Base-by-base conservation (phyloP, 37 sponge, comb jelly and placozoan genomes). In the Aphrocallistes beatrix region DNA sequence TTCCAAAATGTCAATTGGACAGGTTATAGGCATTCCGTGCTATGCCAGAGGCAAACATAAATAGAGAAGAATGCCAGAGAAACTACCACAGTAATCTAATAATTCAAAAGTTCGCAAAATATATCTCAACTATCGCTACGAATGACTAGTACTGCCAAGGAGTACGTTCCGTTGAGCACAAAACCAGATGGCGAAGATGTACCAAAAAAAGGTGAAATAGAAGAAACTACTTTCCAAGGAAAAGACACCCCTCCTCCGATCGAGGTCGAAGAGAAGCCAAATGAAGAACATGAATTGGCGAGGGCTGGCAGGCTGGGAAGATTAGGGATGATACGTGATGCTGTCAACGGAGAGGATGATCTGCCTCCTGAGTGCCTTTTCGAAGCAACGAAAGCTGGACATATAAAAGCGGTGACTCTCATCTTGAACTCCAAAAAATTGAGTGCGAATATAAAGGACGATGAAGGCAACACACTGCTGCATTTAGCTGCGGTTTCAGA, bases 401-500 rank as follows among this genome's bases (percentile, higher is more conserved):
- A 60, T 13, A 60, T 60, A 30, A 21, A 60, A 60, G 75, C 34
- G 3, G 75, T 60, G 34, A 6, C 34, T 30, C 8, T 60, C 34
- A 60, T 60, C 75, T 6, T 60, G n/a, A 13, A 60, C 75, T 60
- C 75, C 8, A 60, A 60, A 60, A 60, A 60, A 13, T 30, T 60
- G n/a, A 60, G 21, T 30, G 32, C 17, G n/a, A 28, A 13, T 60
- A 30, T 60, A 60, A 60, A 60, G 34, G 75, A 60, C 21, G n/a
- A 6, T 13, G 8, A 19, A 3, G 75, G 75, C 1, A 60, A 60
- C 34, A 19, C 25, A 3, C 75, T 60, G 28, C 75, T 60, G n/a
- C 75, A 60, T 30, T 60, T 60, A 32, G 75, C 75, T 25, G 75
- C 75, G 6, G n/a, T 60, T 60, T 60, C 75, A 25, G 75, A 60